phyloP scores from a whole-genome alignment of 2,797 vertebrate genomes.

The Poecile montanus region DNA sequence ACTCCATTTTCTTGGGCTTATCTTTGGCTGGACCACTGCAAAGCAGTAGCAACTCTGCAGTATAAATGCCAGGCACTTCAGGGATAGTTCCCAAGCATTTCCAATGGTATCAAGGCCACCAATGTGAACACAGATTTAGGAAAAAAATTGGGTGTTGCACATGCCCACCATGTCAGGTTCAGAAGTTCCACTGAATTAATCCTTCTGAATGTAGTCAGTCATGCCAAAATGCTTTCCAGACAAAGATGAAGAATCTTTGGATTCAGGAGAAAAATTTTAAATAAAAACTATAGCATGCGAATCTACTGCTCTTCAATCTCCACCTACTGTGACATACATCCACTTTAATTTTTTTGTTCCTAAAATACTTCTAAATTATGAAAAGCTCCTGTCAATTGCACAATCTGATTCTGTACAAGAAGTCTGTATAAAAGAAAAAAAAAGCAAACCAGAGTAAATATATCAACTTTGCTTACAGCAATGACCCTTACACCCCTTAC shows the following conservation, averaged over 20 bases:
- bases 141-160: neutral
- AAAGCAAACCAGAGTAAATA: neutral
- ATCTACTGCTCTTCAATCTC: neutral
- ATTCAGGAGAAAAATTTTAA: neutral
- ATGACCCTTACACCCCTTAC: neutral
- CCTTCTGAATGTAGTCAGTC: neutral
- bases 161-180: neutral
- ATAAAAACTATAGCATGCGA: neutral
- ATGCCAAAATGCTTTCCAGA: neutral
- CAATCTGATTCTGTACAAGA: neutral
- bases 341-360: neutral
- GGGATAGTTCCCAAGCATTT: neutral
- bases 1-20: neutral
- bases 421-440: neutral
- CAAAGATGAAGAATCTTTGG: neutral
- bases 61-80: neutral
- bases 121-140: neutral
- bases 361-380: neutral
- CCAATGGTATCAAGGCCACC: neutral
- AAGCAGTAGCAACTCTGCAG: neutral
- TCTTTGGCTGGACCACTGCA: neutral
- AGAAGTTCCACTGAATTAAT: neutral
- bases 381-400: neutral
- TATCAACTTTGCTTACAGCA: neutral
- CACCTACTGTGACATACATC: neutral